A percentile compares a stretch with the other conserved stretches of the same genome.
Evolutionary conservation across 2,113 vertebrate species (phyloP).

Genomic region (Hypomesus transpacificus): DNA sequence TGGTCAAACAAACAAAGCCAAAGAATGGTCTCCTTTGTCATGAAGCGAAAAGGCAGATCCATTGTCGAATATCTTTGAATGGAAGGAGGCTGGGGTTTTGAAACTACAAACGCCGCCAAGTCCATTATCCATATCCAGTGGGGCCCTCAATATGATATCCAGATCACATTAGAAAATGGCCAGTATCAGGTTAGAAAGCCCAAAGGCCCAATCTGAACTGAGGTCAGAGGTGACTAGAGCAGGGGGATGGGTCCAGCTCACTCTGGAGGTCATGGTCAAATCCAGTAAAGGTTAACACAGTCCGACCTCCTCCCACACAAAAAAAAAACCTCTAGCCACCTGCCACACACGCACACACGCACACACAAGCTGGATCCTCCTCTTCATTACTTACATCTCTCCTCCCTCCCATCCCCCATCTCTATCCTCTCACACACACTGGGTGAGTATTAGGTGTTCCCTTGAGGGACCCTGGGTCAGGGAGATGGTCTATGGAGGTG

Average conservation of each 20-base stretch:
- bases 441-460: neutral
- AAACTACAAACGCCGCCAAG: neutral
- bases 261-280: conserved; percentile 40
- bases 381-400: neutral
- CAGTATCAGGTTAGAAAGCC: conserved; percentile 6
- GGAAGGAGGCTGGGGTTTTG: too few species aligned
- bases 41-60: too few species aligned
- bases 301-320: conserved; percentile 13
- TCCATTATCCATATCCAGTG: conserved; percentile 34
- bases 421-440: neutral
- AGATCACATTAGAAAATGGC: conserved; percentile 28
- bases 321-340: neutral
- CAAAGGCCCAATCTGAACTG: neutral
- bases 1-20: too few species aligned
- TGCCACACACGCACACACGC: conserved; percentile 15
- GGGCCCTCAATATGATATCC: conserved; percentile 15
- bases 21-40: too few species aligned
- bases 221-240: conserved; percentile 19
- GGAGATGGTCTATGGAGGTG: neutral
- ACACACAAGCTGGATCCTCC: neutral
- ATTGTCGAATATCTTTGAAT: too few species aligned
- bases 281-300: conserved; percentile 36
- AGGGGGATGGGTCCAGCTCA: conserved; percentile 14
- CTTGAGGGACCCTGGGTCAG: neutral
- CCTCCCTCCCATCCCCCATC: neutral